Evolutionary conservation across 2,113 vertebrate genomes (phyloP).

Genomic region (Rana temporaria): DNA sequence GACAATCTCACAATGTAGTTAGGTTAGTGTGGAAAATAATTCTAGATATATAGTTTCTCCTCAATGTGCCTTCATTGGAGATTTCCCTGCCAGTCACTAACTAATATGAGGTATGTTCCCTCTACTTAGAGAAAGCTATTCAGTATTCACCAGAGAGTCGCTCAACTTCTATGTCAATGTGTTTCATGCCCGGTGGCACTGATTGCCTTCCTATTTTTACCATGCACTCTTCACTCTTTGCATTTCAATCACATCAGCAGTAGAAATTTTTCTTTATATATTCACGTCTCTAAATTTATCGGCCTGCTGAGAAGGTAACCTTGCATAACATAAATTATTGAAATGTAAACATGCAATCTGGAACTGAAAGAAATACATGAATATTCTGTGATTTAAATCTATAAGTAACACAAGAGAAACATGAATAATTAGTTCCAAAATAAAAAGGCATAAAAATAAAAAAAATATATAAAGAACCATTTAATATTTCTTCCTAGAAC

Average conservation of each 20-base stretch:
- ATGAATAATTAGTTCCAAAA: constrained; percentile 11
- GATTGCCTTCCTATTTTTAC: constrained; percentile 86
- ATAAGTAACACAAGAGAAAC: not conserved
- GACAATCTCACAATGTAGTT: no score
- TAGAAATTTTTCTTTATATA: constrained; percentile 58
- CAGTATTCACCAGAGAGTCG: constrained; percentile 60
- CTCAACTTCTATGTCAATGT: constrained; percentile 73
- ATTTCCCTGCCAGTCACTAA: constrained; percentile 45
- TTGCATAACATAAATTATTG: constrained; percentile 59
- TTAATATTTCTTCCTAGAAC: not conserved
- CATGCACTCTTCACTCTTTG: constrained; percentile 70
- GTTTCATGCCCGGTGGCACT: constrained; percentile 76
- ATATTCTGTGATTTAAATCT: not conserved
- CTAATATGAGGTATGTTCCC: constrained; percentile 71
- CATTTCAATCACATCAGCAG: constrained; percentile 78
- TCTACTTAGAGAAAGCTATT: constrained; percentile 61
- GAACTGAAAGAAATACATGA: constrained; percentile 55
- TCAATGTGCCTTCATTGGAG: constrained; percentile 1
- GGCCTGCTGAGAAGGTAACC: constrained; percentile 55
- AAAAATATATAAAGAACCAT: not conserved
- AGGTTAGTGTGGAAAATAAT: no score
- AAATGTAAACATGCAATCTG: constrained; percentile 63
- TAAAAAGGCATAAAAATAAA: not conserved
- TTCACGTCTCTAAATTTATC: constrained; percentile 55
- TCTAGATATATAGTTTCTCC: no score